Evolutionary conservation across 1,140 invertebrate genomes (phyloP).

Genomic region (Anastrepha ludens): DNA sequence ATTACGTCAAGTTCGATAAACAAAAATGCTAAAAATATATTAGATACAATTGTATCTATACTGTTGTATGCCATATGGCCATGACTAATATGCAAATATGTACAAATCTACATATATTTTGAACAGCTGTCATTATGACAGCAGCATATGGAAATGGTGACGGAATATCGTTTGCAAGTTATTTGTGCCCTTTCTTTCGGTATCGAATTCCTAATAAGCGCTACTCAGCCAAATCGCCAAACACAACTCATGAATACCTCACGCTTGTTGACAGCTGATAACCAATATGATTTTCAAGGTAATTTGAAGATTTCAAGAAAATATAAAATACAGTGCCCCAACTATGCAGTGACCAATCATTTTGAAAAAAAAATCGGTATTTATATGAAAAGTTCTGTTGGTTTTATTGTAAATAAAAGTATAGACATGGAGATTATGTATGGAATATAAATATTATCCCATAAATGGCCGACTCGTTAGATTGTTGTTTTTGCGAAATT

Average conservation of each 20-base stretch:
- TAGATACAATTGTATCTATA: background rate
- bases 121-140: slow-evolving; percentile 18
- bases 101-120: background rate
- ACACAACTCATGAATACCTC: background rate
- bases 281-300: background rate
- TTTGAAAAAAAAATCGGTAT: too few relatives aligned
- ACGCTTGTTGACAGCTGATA: background rate
- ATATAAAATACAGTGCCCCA: background rate
- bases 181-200: background rate
- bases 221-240: background rate
- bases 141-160: background rate
- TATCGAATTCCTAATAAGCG: background rate
- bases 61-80: background rate
- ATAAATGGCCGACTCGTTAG: too few relatives aligned
- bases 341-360: too few relatives aligned
- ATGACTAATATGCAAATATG: slow-evolving; percentile 46
- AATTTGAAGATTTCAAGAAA: background rate
- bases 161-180: background rate
- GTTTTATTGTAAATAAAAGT: too few relatives aligned
- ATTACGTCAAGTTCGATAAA: slow-evolving; percentile 26
- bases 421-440: too few relatives aligned
- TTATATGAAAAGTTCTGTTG: too few relatives aligned
- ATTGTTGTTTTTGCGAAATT: too few relatives aligned
- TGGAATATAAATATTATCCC: too few relatives aligned
- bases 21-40: background rate